Conservation (phyloP, 2,888 invertebrate genomes). For the Xanthorhoe designata region DNA sequence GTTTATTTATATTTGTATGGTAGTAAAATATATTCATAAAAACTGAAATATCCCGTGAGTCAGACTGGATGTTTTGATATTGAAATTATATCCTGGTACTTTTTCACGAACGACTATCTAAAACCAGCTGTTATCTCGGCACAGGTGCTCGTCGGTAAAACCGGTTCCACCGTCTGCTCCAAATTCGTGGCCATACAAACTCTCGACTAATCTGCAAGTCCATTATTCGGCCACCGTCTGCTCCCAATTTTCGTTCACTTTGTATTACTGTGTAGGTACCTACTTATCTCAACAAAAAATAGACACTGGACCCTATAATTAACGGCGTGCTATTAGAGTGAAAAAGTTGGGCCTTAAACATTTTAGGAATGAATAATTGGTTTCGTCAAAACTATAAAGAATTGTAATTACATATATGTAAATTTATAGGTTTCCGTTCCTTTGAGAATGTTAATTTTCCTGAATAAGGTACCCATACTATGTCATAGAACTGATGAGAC, state of each 20-base stretch:
- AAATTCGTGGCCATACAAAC: conserved; percentile 21
- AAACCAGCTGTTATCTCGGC: conserved; percentile 34
- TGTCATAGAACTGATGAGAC: too few relatives aligned
- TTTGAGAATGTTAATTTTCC: too few relatives aligned
- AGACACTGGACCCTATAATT: background rate
- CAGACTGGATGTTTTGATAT: conserved; percentile 12
- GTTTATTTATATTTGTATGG: background rate
- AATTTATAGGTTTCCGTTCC: too few relatives aligned
- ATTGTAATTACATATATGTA: too few relatives aligned
- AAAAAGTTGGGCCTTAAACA: too few relatives aligned
- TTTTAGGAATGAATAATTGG: too few relatives aligned
- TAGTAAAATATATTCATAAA: background rate
- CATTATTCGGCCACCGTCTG: conserved; percentile 26
- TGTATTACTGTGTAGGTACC: conserved; percentile 3
- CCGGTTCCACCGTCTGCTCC: conserved; percentile 34
- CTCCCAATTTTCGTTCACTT: conserved; percentile 15
- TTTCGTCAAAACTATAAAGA: too few relatives aligned
- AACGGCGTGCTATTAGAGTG: background rate
- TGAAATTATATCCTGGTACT: conserved; percentile 19
- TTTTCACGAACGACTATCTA: conserved; percentile 17
- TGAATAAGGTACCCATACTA: too few relatives aligned
- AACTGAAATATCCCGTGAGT: background rate
- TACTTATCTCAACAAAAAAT: conserved; percentile 1
- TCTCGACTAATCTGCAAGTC: conserved; percentile 10
- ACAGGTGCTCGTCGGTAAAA: conserved; percentile 31